Evolutionary conservation across 2,888 invertebrate genomes (phyloP).

Genomic region (Diadegma fenestrale): DNA sequence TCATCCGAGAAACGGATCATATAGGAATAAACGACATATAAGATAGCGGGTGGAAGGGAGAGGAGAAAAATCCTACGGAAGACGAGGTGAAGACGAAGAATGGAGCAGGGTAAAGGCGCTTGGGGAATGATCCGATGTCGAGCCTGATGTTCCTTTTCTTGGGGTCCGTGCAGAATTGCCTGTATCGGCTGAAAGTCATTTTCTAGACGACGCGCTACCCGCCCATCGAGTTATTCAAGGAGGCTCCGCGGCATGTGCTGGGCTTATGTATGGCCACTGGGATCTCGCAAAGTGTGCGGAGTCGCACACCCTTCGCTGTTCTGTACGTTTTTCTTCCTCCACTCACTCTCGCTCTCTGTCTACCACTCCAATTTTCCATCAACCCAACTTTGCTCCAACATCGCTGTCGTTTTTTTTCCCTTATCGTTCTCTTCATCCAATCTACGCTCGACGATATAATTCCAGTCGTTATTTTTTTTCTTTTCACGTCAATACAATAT

Average conservation of each 20-base stretch:
- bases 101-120: constrained; percentile 53
- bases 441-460: constrained; percentile 57
- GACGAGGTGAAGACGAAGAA: constrained; percentile 43
- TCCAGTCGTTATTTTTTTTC: constrained; percentile 39
- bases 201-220: constrained; percentile 69
- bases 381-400: constrained; percentile 33
- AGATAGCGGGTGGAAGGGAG: constrained; percentile 29
- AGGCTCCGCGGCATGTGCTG: constrained; percentile 61
- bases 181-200: constrained; percentile 73
- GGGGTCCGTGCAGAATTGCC: constrained; percentile 68
- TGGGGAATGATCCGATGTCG: constrained; percentile 64
- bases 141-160: constrained; percentile 34
- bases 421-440: constrained; percentile 14
- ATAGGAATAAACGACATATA: constrained; percentile 35
- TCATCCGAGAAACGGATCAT: constrained; percentile 33
- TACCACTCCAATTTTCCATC: constrained; percentile 48
- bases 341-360: constrained; percentile 21
- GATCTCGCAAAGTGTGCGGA: constrained; percentile 28
- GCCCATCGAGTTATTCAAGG: constrained; percentile 67
- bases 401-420: constrained; percentile 23
- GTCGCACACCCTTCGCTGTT: constrained; percentile 41
- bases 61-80: constrained; percentile 41
- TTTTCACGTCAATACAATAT: constrained; percentile 25
- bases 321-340: constrained; percentile 17
- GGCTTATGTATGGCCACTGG: constrained; percentile 26